Evolutionary conservation across 1,140 invertebrate species (phyloP), one percentile per base, ranked within the genome.

Genomic region (Scaptomyza hsui): DNA sequence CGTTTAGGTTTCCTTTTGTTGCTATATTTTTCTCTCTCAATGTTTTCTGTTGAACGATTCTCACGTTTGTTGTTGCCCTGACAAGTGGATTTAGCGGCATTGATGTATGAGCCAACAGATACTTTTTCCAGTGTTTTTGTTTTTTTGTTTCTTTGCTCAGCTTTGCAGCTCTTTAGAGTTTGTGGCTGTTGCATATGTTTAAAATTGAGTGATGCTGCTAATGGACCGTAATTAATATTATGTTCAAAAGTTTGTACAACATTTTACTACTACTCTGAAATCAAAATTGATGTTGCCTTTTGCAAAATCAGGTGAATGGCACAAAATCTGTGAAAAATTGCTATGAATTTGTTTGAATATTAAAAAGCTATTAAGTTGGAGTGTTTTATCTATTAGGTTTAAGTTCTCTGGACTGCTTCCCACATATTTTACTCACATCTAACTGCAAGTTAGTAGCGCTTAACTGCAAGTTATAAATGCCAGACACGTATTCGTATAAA

Each of bases 51-150:
- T 39, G 19, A 76, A 61, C 82, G 82, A 88, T 88, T 88, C 82
- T 88, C 82, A 88, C 82, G 82, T 88, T 76, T 88, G 82, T 76
- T 88, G 82, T 82, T 71, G 57, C 67, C 68, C 78, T 88, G 82
- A 88, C 82, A 88, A 88, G 82, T 88, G 82, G 82, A 88, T 82
- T 88, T 88, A 78, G 78, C 82, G 83, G 78, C 82, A 88, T 88
- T 88, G 82, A 88, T 88, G 78, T 88, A 88, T 88, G 82, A 68
- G 68, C 78, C 70, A 78, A 70, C 78, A 88, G 82, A 82, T 89
- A 89, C 71, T 72, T 86, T 88, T 86, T 88, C 56, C 69, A 81
- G n/a, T n/a, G n/a, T n/a, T n/a, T n/a, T n/a, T n/a, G n/a, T n/a
- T 64, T 78, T 78, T 79, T 55, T 60, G 44, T 60, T 64, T 61